Evolutionary conservation across 2,888 invertebrate genomes (phyloP).

Genomic region (Drosophila colorata): DNA sequence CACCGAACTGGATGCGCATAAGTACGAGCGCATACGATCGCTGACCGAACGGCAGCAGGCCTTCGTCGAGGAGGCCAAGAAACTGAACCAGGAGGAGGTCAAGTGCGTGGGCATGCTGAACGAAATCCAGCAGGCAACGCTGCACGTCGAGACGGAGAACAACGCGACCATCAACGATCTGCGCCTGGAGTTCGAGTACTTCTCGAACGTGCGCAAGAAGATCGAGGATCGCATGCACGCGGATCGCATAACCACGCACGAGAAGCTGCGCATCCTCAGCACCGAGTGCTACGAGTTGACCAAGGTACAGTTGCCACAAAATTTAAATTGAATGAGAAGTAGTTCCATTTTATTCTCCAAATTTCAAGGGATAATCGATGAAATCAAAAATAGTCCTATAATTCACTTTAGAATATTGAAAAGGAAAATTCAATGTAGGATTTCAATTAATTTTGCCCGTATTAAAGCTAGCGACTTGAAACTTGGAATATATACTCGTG

Average conservation of each 20-base stretch:
- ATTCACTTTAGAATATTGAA: no score
- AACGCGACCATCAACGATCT: conserved; percentile 71
- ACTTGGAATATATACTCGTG: no score
- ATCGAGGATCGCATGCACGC: conserved; percentile 72
- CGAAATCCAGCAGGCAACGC: conserved; percentile 63
- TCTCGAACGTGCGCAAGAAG: conserved; percentile 70
- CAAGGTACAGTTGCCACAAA: conserved; percentile 64
- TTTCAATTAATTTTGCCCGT: no score
- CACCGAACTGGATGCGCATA: conserved; percentile 73
- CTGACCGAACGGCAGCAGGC: conserved; percentile 77
- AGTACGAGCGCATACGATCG: conserved; percentile 71
- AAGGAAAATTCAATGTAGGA: no score
- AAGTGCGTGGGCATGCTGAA: conserved; percentile 29
- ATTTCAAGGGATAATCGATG: no score
- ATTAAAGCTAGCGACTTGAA: no score
- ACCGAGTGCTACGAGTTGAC: conserved; percentile 72
- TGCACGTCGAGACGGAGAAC: conserved; percentile 67
- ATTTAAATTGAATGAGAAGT: no score
- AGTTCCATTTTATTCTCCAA: no score
- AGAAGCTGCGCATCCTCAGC: conserved; percentile 75
- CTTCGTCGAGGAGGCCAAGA: conserved; percentile 72
- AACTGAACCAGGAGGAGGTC: conserved; percentile 69
- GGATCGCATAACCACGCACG: conserved; percentile 66
- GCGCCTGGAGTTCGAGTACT: conserved; percentile 78
- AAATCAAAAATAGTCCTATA: no score